Base-by-base conservation (phyloP, 92 coral and sea anemone genomes). In the Siderastrea siderea region DNA sequence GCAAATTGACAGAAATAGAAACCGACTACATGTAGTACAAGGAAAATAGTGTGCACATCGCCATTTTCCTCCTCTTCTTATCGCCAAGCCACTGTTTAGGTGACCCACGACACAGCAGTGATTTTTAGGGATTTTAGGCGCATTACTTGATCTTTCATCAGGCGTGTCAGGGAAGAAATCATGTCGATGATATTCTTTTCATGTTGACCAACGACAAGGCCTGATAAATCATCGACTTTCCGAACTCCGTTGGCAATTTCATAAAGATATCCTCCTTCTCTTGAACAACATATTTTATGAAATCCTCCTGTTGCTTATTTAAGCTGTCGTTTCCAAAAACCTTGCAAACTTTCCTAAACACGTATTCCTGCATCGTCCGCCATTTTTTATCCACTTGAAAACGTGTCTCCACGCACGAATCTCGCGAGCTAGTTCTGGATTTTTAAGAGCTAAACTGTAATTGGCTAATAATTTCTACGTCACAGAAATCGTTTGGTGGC, bases 61-160 rank as follows among this genome's bases (percentile, higher is more conserved):
- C 58, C 81, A 84, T 84, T 59, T 84, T 71, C 26, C 81, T 47
- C 88, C 88, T 73, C 59, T 54, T 26, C 15, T 46, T 47, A 7
- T 84, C 71, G 5, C 62, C 54, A 3, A 84, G 47, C 88, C 81
- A 84, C 46, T 17, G n/a, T 46, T 84, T 81, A 0, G 88, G 81
- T 19, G 88, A 84, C 17, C 87, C 52, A 60, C 71, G 70, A 65
- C 38, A 19, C 38, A 9, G 70, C 47, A 7, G 44, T 65, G 6
- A 65, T 65, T 17, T 87, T 90, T 16, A 73, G 63, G 53, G 61
- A 71, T 9, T 52, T 75, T 44, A 90, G 70, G 64, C 79, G 75
- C 19, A 43, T 66, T 10, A 90, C 90, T 68, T 90, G 90, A 19
- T 90, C 90, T 58, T 79, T 79, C n/a, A 87, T 80, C 11, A 87